Base-by-base conservation (phyloP, 2,888 invertebrate species). In the Aphelenchoides bicaudatus region DNA sequence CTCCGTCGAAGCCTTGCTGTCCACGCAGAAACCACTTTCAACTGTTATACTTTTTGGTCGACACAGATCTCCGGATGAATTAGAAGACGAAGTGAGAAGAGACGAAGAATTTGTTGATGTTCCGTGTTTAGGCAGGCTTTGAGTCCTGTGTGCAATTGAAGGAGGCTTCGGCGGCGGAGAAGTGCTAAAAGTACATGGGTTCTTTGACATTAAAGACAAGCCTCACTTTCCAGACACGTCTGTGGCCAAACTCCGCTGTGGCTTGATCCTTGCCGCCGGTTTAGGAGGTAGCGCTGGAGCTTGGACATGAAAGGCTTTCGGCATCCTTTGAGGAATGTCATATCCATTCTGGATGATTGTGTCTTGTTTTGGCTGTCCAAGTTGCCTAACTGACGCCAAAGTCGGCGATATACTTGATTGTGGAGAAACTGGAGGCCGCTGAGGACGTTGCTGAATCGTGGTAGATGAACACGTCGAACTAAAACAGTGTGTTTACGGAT, bases 261-360 rank as follows among this genome's bases (percentile, higher is more conserved):
- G 59, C 28, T 49, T 23, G 21, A 49, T 48, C 31, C 58, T 25
- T n/a, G 61, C 61, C 3, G 49, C 53, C 13, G 66, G 66, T 55
- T 66, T 66, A 21, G 66, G 66, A 2, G 66, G 66, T 6, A 66
- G 39, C 4, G 58, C 66, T n/a, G 66, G 66, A 6, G 66, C 58
- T n/a, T 25, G 56, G 19, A 39, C 30, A 21, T n/a, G 43, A n/a
- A n/a, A 43, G 6, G 52, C 46, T n/a, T 16, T 16, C 10, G 49
- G 21, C 23, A 25, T 16, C 1, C 46, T 13, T n/a, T 25, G 43
- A 5, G 55, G 55, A 6, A 54, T 29, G 34, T 54, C 47, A 8
- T 54, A 46, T 25, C 50, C 55, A 3, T 54, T 54, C n/a, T 19
- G 13, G 2, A 16, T 6, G 23, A 25, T 29, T 10, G 46, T 25